phyloP scores from a whole-genome alignment of 2,797 vertebrate genomes.

The Philypnodon macrostomus region DNA sequence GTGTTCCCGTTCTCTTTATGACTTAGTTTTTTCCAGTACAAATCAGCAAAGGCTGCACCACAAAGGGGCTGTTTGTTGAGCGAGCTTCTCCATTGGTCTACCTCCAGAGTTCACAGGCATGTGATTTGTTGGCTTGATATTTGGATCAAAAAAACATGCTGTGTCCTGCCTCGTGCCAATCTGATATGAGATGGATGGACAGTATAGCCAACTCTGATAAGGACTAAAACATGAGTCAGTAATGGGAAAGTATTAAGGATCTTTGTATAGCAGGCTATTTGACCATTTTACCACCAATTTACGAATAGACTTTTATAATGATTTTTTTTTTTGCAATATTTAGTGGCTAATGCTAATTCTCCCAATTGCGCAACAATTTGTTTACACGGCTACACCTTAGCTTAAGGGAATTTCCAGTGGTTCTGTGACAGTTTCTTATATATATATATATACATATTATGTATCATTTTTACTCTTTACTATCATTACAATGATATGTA shows the following conservation, averaged over 20 bases:
- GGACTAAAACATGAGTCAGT: constrained; percentile 43
- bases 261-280: too few species aligned
- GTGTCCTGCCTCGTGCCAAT: constrained; percentile 4
- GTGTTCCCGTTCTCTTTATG: constrained; percentile 28
- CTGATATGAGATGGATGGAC: background rate
- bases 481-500: too few species aligned
- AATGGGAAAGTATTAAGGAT: too few species aligned
- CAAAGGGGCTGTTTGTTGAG: constrained; percentile 53
- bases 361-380: too few species aligned
- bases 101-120: constrained; percentile 16
- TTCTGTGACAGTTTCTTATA: background rate
- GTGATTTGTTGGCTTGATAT: constrained; percentile 47
- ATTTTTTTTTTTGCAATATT: too few species aligned
- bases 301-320: too few species aligned
- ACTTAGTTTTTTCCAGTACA: constrained; percentile 56
- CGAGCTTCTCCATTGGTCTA: constrained; percentile 38
- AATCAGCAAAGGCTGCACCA: constrained; percentile 28
- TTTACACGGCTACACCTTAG: too few species aligned
- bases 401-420: too few species aligned
- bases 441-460: background rate
- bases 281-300: too few species aligned
- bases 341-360: too few species aligned
- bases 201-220: constrained; percentile 16
- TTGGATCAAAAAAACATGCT: constrained; percentile 34
- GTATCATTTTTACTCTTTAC: too few species aligned